Percentiles rank a stretch among this genome's conserved stretches.
phyloP scores from a whole-genome alignment of 2,113 vertebrate genomes.

The Axis porcinus region DNA sequence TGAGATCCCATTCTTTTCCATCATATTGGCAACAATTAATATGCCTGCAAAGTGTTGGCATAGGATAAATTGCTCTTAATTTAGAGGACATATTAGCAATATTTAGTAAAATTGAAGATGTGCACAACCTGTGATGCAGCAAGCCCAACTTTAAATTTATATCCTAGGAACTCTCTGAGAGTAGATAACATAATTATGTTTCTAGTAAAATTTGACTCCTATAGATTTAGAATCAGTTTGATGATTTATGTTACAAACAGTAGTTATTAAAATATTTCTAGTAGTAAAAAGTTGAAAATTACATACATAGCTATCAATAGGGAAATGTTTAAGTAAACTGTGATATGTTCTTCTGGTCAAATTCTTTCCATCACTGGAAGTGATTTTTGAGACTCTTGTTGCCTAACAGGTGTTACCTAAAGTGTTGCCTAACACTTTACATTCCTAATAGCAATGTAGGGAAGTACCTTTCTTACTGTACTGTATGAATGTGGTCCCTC shows the following conservation, averaged over 20 bases:
- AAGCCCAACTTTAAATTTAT: background rate
- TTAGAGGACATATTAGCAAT: background rate
- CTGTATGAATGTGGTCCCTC: background rate
- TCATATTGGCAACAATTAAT: background rate
- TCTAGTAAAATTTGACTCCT: background rate
- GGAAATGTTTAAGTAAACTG: conserved; percentile 27
- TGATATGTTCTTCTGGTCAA: background rate
- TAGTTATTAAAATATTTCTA: background rate
- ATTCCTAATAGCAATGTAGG: background rate
- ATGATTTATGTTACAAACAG: background rate
- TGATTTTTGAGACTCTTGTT: conserved; percentile 21
- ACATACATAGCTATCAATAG: background rate
- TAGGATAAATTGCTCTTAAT: conserved; percentile 3
- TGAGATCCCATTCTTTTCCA: background rate
- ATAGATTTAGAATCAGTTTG: background rate
- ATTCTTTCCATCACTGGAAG: background rate
- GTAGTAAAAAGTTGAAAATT: background rate
- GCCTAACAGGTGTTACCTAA: background rate
- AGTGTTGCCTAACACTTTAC: background rate
- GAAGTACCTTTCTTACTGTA: background rate
- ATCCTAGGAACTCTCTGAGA: background rate
- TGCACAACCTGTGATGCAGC: background rate
- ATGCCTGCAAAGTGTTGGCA: background rate
- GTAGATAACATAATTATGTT: background rate
- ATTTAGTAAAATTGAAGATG: background rate